phyloP scores from a whole-genome alignment of 2,113 vertebrate species.

The Rhinogobius similis region DNA sequence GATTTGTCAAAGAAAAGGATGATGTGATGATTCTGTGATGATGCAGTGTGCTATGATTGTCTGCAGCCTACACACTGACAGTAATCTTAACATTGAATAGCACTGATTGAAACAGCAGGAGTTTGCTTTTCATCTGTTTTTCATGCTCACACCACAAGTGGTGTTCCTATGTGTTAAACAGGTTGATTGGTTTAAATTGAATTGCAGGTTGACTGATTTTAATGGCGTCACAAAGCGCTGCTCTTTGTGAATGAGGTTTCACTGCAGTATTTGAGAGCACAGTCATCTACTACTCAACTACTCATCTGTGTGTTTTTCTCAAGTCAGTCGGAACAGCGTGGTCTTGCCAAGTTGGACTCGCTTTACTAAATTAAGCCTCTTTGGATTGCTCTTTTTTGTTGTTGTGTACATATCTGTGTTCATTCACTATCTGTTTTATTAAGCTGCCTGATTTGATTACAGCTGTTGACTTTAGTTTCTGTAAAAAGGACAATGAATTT shows the following conservation, averaged over 20 bases:
- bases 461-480: background rate
- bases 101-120: background rate
- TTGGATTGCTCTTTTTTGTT: background rate
- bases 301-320: constrained; percentile 27
- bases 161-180: background rate
- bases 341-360: constrained; percentile 9
- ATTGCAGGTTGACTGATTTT: constrained; percentile 29
- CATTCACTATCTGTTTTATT: no score
- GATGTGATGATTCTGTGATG: constrained; percentile 23
- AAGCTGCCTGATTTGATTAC: background rate
- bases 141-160: constrained; percentile 8
- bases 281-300: constrained; percentile 26
- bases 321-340: constrained; percentile 20
- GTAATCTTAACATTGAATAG: constrained; percentile 19
- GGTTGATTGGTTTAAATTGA: constrained; percentile 21
- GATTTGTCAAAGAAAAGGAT: background rate
- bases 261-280: constrained; percentile 5
- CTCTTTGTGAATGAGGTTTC: background rate
- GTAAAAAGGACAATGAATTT: no score
- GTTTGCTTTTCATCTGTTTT: constrained; percentile 26
- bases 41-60: background rate
- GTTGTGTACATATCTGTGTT: constrained; percentile 15
- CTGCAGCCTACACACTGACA: background rate
- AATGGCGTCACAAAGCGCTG: constrained; percentile 22
- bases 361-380: constrained; percentile 10